Evolutionary conservation across 2,113 vertebrate genomes (phyloP).

Genomic region (Rhodinocichla rosea): DNA sequence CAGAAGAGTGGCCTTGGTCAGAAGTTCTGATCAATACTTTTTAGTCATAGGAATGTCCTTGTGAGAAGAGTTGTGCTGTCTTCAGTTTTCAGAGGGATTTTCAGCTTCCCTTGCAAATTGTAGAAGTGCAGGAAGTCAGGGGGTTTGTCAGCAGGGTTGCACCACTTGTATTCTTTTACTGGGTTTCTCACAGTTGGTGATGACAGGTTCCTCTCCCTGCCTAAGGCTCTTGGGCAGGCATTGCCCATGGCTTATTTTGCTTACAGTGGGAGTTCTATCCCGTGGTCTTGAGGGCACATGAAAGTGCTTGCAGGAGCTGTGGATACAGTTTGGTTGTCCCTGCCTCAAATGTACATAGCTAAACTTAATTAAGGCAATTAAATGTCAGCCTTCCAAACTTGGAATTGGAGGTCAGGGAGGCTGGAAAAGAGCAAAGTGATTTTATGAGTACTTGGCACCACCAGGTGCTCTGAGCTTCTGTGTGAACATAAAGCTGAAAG

Average conservation of each 20-base stretch:
- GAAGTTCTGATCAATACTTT: neutral
- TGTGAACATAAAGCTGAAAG: neutral
- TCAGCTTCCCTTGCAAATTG: neutral
- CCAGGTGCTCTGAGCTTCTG: accelerated
- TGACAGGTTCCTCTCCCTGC: neutral
- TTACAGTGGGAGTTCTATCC: neutral
- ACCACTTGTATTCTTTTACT: neutral
- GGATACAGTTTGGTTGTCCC: neutral
- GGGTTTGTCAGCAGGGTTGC: neutral
- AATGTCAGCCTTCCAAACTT: neutral
- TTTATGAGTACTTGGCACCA: neutral
- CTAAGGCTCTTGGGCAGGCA: neutral
- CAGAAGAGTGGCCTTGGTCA: neutral
- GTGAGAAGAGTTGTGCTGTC: neutral
- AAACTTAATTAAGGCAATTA: neutral
- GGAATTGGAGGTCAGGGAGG: neutral
- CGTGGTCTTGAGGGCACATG: neutral
- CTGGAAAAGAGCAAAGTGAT: neutral
- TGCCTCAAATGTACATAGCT: neutral
- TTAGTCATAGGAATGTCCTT: neutral
- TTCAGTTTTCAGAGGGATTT: neutral
- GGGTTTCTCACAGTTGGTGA: neutral
- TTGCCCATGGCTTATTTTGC: neutral
- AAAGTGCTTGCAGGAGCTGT: neutral
- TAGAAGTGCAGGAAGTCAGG: neutral